A percentile compares a stretch with the other conserved stretches of the same genome.
phyloP scores from a whole-genome alignment of 2,797 vertebrate genomes.

The Gymnothorax javanicus region DNA sequence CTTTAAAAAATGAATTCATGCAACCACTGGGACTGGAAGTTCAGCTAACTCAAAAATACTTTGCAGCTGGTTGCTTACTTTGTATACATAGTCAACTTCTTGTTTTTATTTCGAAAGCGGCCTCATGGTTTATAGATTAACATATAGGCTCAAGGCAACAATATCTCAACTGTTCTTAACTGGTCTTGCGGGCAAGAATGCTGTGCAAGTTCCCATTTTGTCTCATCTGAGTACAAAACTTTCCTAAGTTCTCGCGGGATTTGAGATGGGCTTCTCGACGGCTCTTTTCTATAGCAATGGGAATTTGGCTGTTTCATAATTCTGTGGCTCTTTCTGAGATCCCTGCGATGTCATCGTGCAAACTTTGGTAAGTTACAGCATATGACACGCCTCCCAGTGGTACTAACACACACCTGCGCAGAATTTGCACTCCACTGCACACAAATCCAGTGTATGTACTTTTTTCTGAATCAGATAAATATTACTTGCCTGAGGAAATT shows the following conservation, averaged over 20 bases:
- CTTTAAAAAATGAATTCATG: too few species aligned
- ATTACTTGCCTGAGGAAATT: neutral
- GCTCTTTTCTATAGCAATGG: neutral
- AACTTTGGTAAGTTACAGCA: neutral
- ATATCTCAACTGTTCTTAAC: neutral
- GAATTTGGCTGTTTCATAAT: neutral
- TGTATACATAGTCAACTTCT: too few species aligned
- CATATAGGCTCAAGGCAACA: neutral
- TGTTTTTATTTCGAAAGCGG: neutral
- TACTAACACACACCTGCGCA: neutral
- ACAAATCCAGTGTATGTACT: neutral
- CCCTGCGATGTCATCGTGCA: neutral
- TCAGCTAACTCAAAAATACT: too few species aligned
- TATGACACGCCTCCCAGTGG: neutral
- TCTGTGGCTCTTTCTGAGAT: neutral
- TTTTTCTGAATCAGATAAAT: neutral
- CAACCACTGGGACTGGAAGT: too few species aligned
- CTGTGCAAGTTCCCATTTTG: neutral
- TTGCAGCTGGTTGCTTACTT: too few species aligned
- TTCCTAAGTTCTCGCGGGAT: neutral
- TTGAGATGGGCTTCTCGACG: neutral
- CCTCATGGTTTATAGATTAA: neutral
- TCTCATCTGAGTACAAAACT: neutral
- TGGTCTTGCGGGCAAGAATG: neutral
- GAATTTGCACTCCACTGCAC: neutral